Base-by-base conservation (phyloP, 2,113 vertebrate species). In the Lagenorhynchus albirostris region DNA sequence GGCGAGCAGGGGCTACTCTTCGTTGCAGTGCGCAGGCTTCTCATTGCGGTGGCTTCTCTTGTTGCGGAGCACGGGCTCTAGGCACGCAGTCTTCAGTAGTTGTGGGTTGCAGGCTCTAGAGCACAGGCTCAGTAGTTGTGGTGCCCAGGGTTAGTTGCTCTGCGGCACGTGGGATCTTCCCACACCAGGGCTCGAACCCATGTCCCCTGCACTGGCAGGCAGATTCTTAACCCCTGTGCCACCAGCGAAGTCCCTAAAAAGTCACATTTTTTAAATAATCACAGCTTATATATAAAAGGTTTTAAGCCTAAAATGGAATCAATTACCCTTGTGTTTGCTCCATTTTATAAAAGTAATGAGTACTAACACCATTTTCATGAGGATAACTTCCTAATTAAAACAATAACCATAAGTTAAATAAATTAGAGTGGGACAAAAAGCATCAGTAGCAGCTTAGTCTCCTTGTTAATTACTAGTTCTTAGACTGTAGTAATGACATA, bases 401-500 rank as follows among this genome's bases (percentile, higher is more conserved):
- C 15, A 60, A 12, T 62, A 76, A 47, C 38, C 13, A 17, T 92
- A 71, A 94, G 41, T 73, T 85, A 82, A 91, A 73, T 81, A 80
- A 18, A 65, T 68, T 92, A 85, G 31, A 85, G 25, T 67, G 67
- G 44, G 47, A 68, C 18, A 38, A 50, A 53, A 33, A n/a, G 2
- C 79, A 8, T 87, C 53, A 68, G 2, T 65, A 92, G 70, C 53
- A 90, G 33, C 77, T 88, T 91, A 67, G 47, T 93, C 31, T 81
- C 70, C 91, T 80, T 96, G 33, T 62, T 98, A 80, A 82, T 86
- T 95, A 33, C 71, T 88, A 85, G 53, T 79, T 79, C 44, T 88
- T 89, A 79, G 47, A 63, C 81, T 50, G 81, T n/a, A 70, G 25
- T 71, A 92, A 31, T 95, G 44, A 76, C n/a, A 0, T 74, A 87